A percentile compares a stretch with the other conserved stretches of the same genome.
Evolutionary conservation across 37 sponge, comb jelly and placozoan genomes (phyloP).

Genomic region (Diacarnus erythraeanus): DNA sequence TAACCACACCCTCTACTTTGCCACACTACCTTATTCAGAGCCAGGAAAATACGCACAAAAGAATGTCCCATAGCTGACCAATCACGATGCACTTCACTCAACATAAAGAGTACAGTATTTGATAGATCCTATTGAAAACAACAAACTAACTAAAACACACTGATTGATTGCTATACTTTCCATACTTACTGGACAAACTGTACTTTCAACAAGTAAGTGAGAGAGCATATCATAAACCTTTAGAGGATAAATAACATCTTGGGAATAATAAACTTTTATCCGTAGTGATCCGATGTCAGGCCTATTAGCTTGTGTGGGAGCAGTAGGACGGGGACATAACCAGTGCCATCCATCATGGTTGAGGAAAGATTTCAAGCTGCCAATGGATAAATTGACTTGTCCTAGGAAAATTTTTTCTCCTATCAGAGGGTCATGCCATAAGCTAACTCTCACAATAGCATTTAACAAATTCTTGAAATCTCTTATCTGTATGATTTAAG

Average conservation of each 20-base stretch:
- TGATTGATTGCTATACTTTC: background rate
- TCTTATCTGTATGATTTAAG: background rate
- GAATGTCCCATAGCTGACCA: constrained; percentile 25
- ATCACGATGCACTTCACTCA: constrained; percentile 50
- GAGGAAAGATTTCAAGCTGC: background rate
- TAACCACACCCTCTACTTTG: background rate
- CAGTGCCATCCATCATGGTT: constrained; percentile 39
- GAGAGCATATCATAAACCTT: constrained; percentile 46
- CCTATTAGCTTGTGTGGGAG: background rate
- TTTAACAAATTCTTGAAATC: background rate
- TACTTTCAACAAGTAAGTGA: constrained; percentile 21
- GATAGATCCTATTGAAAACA: constrained; percentile 22
- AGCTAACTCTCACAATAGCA: constrained; percentile 16
- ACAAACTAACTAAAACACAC: background rate
- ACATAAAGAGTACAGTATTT: constrained; percentile 33
- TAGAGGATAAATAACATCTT: constrained; percentile 38
- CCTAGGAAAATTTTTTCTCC: constrained; percentile 59
- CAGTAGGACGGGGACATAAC: constrained; percentile 22
- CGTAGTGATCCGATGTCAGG: constrained; percentile 52
- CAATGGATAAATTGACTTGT: constrained; percentile 47
- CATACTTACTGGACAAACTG: constrained; percentile 11
- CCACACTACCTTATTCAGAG: constrained; percentile 27
- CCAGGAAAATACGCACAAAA: constrained; percentile 59
- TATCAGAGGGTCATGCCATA: constrained; percentile 45
- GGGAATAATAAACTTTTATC: constrained; percentile 13